phyloP scores from a whole-genome alignment of 2,888 invertebrate genomes.

The Morpho deidamia region DNA sequence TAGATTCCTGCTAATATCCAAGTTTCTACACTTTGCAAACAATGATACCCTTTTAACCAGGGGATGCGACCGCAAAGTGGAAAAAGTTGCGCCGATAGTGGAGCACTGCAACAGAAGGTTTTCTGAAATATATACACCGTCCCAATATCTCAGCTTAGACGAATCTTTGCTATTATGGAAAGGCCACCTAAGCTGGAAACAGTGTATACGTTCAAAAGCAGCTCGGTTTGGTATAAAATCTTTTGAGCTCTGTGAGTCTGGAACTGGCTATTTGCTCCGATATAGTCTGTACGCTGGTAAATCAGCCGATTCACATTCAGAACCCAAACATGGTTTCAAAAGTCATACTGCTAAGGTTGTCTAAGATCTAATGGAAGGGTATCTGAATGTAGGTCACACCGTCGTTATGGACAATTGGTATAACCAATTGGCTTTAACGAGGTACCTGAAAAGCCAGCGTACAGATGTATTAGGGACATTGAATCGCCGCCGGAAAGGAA shows the following conservation, averaged over 20 bases:
- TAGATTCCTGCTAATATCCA: background rate
- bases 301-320: conserved; percentile 3
- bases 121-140: conserved; percentile 12
- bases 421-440: conserved; percentile 8
- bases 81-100: conserved; percentile 21
- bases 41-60: conserved; percentile 15
- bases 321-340: conserved; percentile 20
- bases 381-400: conserved; percentile 7
- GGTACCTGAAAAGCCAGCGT: background rate
- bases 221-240: conserved; percentile 12
- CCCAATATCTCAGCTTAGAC: conserved; percentile 20
- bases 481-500: background rate
- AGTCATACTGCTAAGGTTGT: conserved; percentile 25
- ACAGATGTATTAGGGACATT: background rate
- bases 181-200: conserved; percentile 23
- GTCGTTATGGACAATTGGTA: conserved; percentile 19
- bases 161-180: conserved; percentile 29
- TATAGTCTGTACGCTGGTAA: conserved; percentile 4
- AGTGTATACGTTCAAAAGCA: conserved; percentile 25
- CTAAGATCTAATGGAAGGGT: conserved; percentile 14
- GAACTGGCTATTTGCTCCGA: conserved; percentile 11
- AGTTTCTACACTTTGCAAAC: conserved; percentile 25
- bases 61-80: conserved; percentile 16
- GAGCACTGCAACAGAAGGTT: conserved; percentile 24
- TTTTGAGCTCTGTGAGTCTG: too few relatives aligned